Base-by-base conservation (phyloP, 2,797 vertebrate genomes). In the Rhinella marina region DNA sequence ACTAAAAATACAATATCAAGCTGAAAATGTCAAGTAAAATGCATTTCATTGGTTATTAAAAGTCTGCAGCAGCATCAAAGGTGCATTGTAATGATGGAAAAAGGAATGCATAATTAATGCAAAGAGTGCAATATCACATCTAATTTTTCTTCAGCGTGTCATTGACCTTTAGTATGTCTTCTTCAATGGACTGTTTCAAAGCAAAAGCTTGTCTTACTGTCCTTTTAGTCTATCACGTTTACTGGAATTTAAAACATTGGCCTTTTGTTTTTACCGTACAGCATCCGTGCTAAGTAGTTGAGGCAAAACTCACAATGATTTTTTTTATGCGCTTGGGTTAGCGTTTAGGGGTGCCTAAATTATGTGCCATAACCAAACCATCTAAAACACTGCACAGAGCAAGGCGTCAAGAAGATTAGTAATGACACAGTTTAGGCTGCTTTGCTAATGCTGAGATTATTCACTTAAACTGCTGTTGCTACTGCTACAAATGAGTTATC, bases 71-170 rank as follows among this genome's bases (percentile, higher is more conserved):
- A 23, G 48, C 59, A 76, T 64, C 68, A 81, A 73, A 81, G 64
- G 59, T 77, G 85, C 21, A 54, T 66, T 76, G 81, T 83, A 84
- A 76, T 76, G 78, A 86, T 82, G 79, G 72, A 50, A 86, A 64
- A 75, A 73, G 23, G 70, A 77, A 88, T 88, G 78, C 70, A 86
- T 88, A 88, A 88, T 86, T 86, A 86, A 82, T 88, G 88, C 78
- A 86, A 88, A 82, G 59, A 68, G 82, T 86, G 84, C 85, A 82
- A 86, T 86, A 82, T 77, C 78, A 61, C 83, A 85, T 88, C 59
- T 82, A 64, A 75, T 72, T 81, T 87, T 61, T 59, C 79, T 75
- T 87, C 27, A 56, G 86, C 80, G 59, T 84, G 77, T 54, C 81
- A 78, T 59, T 88, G 83, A 85, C 87, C 87, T 88, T 88, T 85